Percentiles rank a stretch among this genome's conserved stretches.
These are phyloP conservation scores for Leptopilina myrica DNA, from an alignment of 2,888 invertebrate genomes.

Conservation along the genomic window DNA sequence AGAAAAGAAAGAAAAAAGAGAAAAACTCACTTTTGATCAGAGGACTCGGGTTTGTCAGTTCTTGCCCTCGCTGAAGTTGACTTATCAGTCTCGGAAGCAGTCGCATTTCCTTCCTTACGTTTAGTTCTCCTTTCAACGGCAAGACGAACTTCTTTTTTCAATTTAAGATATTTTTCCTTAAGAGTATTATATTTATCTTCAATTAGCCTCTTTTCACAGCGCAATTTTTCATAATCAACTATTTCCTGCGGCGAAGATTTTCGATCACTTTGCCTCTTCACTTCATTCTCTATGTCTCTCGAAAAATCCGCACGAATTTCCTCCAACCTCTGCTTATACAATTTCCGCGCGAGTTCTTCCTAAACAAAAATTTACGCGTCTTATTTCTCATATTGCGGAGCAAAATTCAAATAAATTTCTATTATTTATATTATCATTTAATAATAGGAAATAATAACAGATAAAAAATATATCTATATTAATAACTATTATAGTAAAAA, in stretches of 20 bases:
- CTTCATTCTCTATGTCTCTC: conserved; percentile 79
- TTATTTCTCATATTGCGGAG: not conserved
- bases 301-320: conserved; percentile 82
- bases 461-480: too few species aligned
- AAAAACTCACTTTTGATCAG: conserved; percentile 74
- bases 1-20: not conserved
- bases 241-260: conserved; percentile 67
- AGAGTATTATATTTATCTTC: conserved; percentile 88
- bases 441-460: too few species aligned
- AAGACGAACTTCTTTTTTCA: conserved; percentile 88
- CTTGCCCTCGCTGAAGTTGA: conserved; percentile 83
- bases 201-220: conserved; percentile 84
- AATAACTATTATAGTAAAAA: not conserved
- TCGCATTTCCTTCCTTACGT: conserved; percentile 78
- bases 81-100: conserved; percentile 88
- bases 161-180: conserved; percentile 88
- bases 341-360: conserved; percentile 83
- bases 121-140: conserved; percentile 87
- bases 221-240: conserved; percentile 81
- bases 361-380: conserved; percentile 69
- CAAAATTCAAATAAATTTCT: too few species aligned
- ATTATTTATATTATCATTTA: too few species aligned
- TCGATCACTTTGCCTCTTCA: conserved; percentile 70
- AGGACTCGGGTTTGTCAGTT: conserved; percentile 78
- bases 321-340: conserved; percentile 82